Base-by-base conservation (phyloP, 2,113 vertebrate species). In the Labrus mixtus region DNA sequence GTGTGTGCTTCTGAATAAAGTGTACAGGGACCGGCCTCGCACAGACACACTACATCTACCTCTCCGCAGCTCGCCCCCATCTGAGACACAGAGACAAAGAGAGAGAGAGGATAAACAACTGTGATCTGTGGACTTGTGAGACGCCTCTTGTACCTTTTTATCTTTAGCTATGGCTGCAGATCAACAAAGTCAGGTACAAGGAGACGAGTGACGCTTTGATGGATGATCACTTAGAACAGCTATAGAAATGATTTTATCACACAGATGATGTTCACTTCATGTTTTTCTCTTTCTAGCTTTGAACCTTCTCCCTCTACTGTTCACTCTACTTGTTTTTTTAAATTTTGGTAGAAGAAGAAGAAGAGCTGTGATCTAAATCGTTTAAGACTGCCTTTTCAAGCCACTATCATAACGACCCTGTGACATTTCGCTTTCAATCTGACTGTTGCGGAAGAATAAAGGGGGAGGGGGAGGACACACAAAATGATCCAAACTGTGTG, bases 1-100 rank as follows among this genome's bases (percentile, higher is more conserved):
- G 82, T 76, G 77, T 82, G 89, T 46, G 86, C 87, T 83, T 90
- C 90, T 72, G 89, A 78, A 39, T 87, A 82, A 68, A 89, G 87
- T 50, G 88, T 68, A 60, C 89, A 89, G 67, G 87, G 88, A 67
- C 83, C 64, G 16, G 85, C 70, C 80, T 90, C 72, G 66, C 87
- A 89, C 78, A 89, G 74, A 86, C 93, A 94, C 90, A 76, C 75
- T 4, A 11, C 63, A 45, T 87, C 88, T n/a, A 72, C 73, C 78
- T 85, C 89, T 39, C 76, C 83, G 55, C 88, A 86, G 22, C 85
- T 86, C 68, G 86, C 89, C 79, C 86, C 85, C 87, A 90, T 68
- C 92, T 92, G 84, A 81, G 81, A 82, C 72, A 58, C 29, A 73
- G 55, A 81, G 55, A 88, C 63, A 79, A 53, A 76, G 65, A 65